A percentile compares a stretch with the other conserved stretches of the same genome.
These are phyloP conservation scores for Macaria notata DNA, from an alignment of 2,888 invertebrate species.

Conservation along the genomic window DNA sequence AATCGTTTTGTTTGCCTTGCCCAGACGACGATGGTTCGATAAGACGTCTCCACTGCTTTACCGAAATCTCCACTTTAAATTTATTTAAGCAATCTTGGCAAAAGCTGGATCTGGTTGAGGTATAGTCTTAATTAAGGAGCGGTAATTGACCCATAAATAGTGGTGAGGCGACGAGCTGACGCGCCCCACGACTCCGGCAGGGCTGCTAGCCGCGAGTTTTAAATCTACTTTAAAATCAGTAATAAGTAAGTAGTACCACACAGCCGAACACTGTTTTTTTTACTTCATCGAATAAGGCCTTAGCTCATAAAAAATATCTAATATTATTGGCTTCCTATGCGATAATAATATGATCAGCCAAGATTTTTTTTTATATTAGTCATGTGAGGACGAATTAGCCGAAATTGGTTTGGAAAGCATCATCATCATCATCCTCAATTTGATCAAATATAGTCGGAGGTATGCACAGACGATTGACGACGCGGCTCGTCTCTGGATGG, in stretches of 20 bases:
- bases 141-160: constrained; percentile 64
- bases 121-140: constrained; percentile 58
- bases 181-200: constrained; percentile 28
- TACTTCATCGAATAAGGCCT: too few relatives aligned
- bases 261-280: neutral
- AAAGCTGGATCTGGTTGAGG: constrained; percentile 55
- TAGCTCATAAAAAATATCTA: too few relatives aligned
- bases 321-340: too few relatives aligned
- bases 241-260: neutral
- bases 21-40: constrained; percentile 30
- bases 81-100: constrained; percentile 58
- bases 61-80: constrained; percentile 54
- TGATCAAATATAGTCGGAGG: too few relatives aligned
- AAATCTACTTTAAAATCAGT: neutral
- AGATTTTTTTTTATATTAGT: too few relatives aligned
- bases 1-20: constrained; percentile 28
- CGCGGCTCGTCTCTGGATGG: too few relatives aligned
- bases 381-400: too few relatives aligned
- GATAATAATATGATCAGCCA: too few relatives aligned
- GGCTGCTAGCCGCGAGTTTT: constrained; percentile 18
- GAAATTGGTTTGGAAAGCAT: too few relatives aligned
- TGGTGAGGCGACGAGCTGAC: constrained; percentile 38
- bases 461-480: too few relatives aligned
- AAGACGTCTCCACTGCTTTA: constrained; percentile 43
- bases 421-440: too few relatives aligned